phyloP scores from a whole-genome alignment of 2,797 vertebrate genomes.

The Liparis tanakae region DNA sequence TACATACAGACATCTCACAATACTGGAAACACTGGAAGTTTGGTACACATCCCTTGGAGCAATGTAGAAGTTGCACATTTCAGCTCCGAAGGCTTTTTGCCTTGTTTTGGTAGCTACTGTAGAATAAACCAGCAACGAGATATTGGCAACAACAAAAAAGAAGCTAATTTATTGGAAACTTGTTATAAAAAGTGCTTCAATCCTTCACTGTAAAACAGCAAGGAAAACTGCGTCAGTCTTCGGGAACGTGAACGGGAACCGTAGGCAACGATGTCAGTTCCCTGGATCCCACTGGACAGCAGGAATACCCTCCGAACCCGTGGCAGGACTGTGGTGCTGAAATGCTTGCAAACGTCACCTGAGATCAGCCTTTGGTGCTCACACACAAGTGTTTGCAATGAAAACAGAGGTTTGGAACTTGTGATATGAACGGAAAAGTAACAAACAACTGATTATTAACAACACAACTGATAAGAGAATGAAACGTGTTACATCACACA shows the following conservation, averaged over 20 bases:
- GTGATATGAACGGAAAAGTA: conserved; percentile 60
- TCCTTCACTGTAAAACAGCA: conserved; percentile 79
- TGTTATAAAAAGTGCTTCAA: conserved; percentile 96
- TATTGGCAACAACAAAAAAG: conserved; percentile 87
- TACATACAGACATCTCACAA: conserved; percentile 74
- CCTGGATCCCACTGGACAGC: conserved; percentile 66
- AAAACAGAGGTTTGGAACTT: conserved; percentile 69
- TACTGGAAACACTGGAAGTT: conserved; percentile 72
- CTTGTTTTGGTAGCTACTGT: conserved; percentile 73
- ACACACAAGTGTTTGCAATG: conserved; percentile 45
- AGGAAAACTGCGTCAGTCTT: conserved; percentile 72
- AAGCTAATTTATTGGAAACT: conserved; percentile 88
- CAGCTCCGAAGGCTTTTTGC: conserved; percentile 56
- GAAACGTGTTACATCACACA: conserved; percentile 47
- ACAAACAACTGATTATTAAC: conserved; percentile 51
- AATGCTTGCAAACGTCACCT: conserved; percentile 83
- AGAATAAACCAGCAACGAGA: conserved; percentile 68
- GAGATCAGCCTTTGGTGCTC: conserved; percentile 80
- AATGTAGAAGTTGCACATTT: conserved; percentile 74
- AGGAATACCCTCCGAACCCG: conserved; percentile 62
- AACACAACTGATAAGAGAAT: conserved; percentile 34
- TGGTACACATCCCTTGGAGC: conserved; percentile 64
- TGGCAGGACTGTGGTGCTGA: conserved; percentile 84
- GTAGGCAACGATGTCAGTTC: conserved; percentile 71
- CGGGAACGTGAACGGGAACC: conserved; percentile 65